Evolutionary conservation across 2,888 invertebrate species (phyloP), one percentile per base, ranked within the genome.

Genomic region (Alloscopus bannaensis): DNA sequence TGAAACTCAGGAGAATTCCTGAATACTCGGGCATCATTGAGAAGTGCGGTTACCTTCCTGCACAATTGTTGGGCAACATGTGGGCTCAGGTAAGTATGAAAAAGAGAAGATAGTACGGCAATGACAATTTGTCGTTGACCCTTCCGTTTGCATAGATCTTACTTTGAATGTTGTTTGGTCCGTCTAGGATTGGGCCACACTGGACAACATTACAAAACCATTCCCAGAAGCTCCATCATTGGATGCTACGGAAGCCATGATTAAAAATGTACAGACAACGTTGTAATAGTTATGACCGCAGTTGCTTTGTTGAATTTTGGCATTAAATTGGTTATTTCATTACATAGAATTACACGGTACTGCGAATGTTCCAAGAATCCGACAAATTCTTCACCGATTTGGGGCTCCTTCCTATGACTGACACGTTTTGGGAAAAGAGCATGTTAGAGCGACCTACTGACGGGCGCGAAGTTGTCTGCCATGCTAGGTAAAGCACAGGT

Each of bases 371-470:
- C 47, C 75, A 83, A 73, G 81, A 80, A 89, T 93, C 94, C 0
- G 94, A 95, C 86, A 93, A 94, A 87, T 95, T 95, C 88, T 95
- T 93, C 87, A 93, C 93, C 0, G 94, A 94, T 0, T 90, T 95
- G 87, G 95, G 95, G 0, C 89, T 96, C 86, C 92, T 93, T 87
- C 92, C 93, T 0, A 94, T 94, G 89, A 93, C 95, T 0, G 92
- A 93, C 0, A 93, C 94, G 88, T 96, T 96, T 90, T 96, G 96
- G 96, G 91, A 93, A 47, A 91, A 92, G 28, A 96, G 95, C 0
- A 91, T 96, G 91, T 89, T 96, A 28, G 93, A 93, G 84, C 91
- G 93, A 73, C 95, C 96, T 0, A 88, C 91, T 16, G 93, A 93
- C 84, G 90, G 93, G 1, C 80, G 93, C 90, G 87, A 90, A 20